Evolutionary conservation across 2,888 invertebrate genomes (phyloP), one percentile per base, ranked within the genome.

Genomic region (Eupeodes luniger): DNA sequence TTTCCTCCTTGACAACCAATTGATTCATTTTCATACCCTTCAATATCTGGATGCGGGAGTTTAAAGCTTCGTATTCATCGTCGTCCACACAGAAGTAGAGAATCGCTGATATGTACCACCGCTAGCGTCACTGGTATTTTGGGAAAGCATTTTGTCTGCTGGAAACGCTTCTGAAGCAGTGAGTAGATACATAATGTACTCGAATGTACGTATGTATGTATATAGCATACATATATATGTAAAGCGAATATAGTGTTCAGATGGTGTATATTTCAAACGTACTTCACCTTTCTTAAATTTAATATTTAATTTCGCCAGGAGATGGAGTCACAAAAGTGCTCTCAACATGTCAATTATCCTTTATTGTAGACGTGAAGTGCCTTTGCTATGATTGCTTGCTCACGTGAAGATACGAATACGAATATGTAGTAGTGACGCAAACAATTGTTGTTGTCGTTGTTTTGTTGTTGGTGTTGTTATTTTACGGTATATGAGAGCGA

Each of bases 291-390:
- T 85, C 81, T 78, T 74, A 85, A 88, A 88, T 88, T 88, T 88
- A 88, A 88, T 88, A 85, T 88, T 88, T 88, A 88, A 88, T 88
- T 88, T 81, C 77, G 77, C 57, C 85, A 27, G 62, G 75, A 78
- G 81, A 79, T 59, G 83, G 85, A 85, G 85, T 85, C 88, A 78
- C 67, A 85, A 81, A 78, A 85, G 85, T 81, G 78, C 85, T 85
- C 85, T 85, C 88, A 85, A 88, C 88, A 85, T 88, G 88, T 88
- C 88, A 85, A 88, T 88, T 88, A 88, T 88, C 85, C 81, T 81
- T 85, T 86, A 85, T 88, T 88, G 85, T 78, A 78, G 81, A 88
- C 72, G 81, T 81, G 81, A 88, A 88, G 88, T 88, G 84, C 75
- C 81, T 70, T 76, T 81, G 36, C 76, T 55, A 72, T 61, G 78